Evolutionary conservation across 2,888 invertebrate species (phyloP), one percentile per base, ranked within the genome.

Genomic region (Amphimallon solstitiale): DNA sequence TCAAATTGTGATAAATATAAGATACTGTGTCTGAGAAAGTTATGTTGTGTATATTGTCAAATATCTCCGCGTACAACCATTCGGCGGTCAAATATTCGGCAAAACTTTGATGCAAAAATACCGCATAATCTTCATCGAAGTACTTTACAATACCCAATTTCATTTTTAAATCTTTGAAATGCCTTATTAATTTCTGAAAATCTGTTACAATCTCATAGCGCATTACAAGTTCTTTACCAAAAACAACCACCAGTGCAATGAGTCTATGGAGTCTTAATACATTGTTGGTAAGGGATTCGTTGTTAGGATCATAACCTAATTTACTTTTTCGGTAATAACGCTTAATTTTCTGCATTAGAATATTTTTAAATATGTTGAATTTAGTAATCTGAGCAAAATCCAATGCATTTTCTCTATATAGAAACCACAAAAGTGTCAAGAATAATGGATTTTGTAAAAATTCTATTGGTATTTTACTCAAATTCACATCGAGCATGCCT

Each of bases 71-170:
- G 40, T 21, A 21, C 2, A 54, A 21, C 19, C 38, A 54, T 21
- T 54, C 54, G 2, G 54, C 54, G 10, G 40, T 38, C 21, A 54
- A 38, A 21, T 38, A 38, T 40, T 54, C 54, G 2, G 12, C 54
- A 9, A 38, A 54, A 7, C 19, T 54, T 9, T 54, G 54, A 40
- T 54, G 54, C 21, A 54, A 19, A 54, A 54, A 54, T 38, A 40
- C 14, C 7, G 54, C 38, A 38, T 38, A 54, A 21, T 19, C 23
- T 5, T 38, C 38, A 7, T 14, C 19, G 35, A 54, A 54, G 3
- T 38, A 12, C 12, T 19, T 19, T 2, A 54, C 38, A n/a, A 54
- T 21, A 6, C 54, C 54, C 19, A 54, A 19, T 7, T 12, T n/a
- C 19, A 54, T 54, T 6, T 37, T 37, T 1, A 19, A 37, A 2